Base-by-base conservation (phyloP, 2,888 invertebrate species). In the Podabrus alpinus region DNA sequence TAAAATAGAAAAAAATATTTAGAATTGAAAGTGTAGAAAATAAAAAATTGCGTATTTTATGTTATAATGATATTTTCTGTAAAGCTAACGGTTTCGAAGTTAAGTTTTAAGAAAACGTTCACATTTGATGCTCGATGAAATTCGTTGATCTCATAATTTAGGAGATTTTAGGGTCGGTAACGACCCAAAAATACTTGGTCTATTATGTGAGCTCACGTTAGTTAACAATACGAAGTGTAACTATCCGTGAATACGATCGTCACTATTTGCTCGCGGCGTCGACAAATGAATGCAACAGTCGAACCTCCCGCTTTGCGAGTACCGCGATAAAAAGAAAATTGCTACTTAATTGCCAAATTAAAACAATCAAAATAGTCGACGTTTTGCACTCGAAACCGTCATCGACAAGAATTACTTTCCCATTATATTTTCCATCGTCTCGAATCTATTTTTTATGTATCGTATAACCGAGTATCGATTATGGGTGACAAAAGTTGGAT, bases 171-270 rank as follows among this genome's bases (percentile, higher is more conserved):
- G 45, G 45, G 45, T 45, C 7, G 45, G 45, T 45, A 45, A 45
- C 45, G 45, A 45, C 45, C 45, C 45, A 45, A 45, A 45, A 45
- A 45, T 45, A 45, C 45, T n/a, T n/a, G 60, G 68, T 72, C 69
- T 25, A 70, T 77, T 72, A 77, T 76, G 72, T 68, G 71, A 64
- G 68, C 68, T 69, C 76, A 72, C 72, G 76, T 78, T 78, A 78
- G 72, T 74, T 70, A 78, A 78, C 78, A 79, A 79, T 78, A 72
- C 71, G 69, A 74, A 73, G 76, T 77, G 78, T 78, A 79, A 79
- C 79, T 79, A 79, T 77, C 79, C 77, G 75, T 78, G 78, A 78
- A 79, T 73, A 71, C 71, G 78, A 79, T 77, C 78, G 77, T 78
- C 77, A 76, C 75, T 79, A 79, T 78, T 79, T 77, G 72, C 76